Evolutionary conservation across 2,888 invertebrate species (phyloP).

Genomic region (Colletes collaris): DNA sequence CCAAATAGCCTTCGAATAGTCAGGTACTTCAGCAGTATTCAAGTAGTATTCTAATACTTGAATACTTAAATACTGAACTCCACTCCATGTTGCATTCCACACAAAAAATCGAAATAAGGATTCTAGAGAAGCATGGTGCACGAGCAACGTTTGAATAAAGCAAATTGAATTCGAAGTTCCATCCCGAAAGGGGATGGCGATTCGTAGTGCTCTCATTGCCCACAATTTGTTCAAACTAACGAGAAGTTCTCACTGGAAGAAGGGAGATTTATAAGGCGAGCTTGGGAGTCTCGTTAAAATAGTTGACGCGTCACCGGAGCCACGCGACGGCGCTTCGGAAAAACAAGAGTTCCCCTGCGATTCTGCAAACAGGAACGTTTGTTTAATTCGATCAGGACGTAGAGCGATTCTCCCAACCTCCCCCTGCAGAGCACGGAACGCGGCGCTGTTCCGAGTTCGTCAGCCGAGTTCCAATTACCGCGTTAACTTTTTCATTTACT

Average conservation of each 20-base stretch:
- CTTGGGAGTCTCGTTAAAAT: conserved; percentile 32
- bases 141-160: too few species aligned
- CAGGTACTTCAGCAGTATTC: too few species aligned
- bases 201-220: conserved; percentile 17
- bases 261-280: conserved; percentile 20
- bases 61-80: too few species aligned
- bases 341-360: conserved; percentile 27
- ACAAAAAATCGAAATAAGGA: too few species aligned
- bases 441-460: conserved; percentile 4
- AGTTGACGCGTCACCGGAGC: conserved; percentile 14
- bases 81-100: too few species aligned
- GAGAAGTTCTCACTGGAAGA: conserved; percentile 30
- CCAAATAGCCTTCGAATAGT: too few species aligned
- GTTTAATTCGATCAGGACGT: conserved; percentile 41
- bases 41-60: too few species aligned
- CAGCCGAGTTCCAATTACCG: conserved; percentile 35
- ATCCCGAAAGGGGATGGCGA: neutral
- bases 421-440: neutral
- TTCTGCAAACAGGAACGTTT: conserved; percentile 33
- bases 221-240: conserved; percentile 37
- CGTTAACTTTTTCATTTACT: conserved; percentile 57
- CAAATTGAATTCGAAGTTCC: neutral
- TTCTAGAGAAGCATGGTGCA: too few species aligned
- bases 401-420: neutral
- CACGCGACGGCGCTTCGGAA: neutral